Base-by-base conservation (phyloP, 1,140 invertebrate species). In the Daktulosphaira vitifoliae region DNA sequence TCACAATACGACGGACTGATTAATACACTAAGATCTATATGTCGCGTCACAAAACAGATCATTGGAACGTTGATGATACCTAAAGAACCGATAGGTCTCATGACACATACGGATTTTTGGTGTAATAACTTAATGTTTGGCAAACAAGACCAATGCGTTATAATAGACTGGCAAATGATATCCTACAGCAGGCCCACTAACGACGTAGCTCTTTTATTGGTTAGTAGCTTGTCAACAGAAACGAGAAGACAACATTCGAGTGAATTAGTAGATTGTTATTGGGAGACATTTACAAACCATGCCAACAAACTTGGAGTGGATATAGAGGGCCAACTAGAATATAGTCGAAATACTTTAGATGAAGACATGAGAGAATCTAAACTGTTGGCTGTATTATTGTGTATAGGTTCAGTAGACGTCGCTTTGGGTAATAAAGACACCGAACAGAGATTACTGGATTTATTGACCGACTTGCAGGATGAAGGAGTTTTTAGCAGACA, bases 101-200 rank as follows among this genome's bases (percentile, higher is more conserved):
- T 86, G 53, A 88, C 86, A 0, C 87, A 89, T 72, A 88, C 86
- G 0, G 88, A 89, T 71, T 89, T 89, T 72, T 89, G 87, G 87
- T 86, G 85, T 72, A 88, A 88, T 68, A 89, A 89, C 75, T 76
- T 89, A 7, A 77, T 88, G 62, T 89, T 90, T 70, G 79, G 82
- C 67, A 77, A 81, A 39, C 77, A 76, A 29, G 69, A 68, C 20
- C 20, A 62, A 5, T 90, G 87, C 70, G 79, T 81, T 20, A 84
- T 88, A 20, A 73, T 90, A 16, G 87, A 89, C 72, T 90, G 87
- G 87, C 87, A 89, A 77, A 89, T 90, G 87, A 84, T 88, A 53
- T 87, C 86, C 0, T 82, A 87, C 66, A 86, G 85, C 59, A 76
- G 83, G 66, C 82, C 84, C 1, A 86, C 83, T n/a, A 88, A 89